Percentiles rank a stretch among this genome's conserved stretches.
Conservation (phyloP, 2,888 invertebrate genomes). For the Minunthozetes semirufus region DNA sequence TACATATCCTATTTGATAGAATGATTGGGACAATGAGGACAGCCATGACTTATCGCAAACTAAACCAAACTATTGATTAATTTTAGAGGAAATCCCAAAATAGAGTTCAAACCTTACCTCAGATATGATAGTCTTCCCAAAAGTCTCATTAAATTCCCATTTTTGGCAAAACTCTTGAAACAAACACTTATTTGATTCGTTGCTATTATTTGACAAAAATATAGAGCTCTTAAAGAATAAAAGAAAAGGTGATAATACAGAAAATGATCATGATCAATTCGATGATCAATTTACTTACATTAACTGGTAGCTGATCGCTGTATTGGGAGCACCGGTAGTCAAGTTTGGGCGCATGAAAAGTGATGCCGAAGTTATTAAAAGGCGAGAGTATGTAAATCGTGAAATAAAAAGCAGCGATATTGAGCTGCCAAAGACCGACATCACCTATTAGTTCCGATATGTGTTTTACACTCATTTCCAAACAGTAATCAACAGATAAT, state of each 20-base stretch:
- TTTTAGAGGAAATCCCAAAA: neutral
- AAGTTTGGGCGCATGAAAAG: conserved; percentile 34
- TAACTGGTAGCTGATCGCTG: neutral
- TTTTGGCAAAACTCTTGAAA: neutral
- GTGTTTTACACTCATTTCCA: conserved; percentile 1
- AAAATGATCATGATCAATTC: too few species aligned
- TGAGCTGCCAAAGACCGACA: conserved; percentile 27
- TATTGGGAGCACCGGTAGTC: conserved; percentile 24
- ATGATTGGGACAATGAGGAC: conserved; percentile 33
- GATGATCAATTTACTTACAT: too few species aligned
- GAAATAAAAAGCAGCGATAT: conserved; percentile 16
- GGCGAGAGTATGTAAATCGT: conserved; percentile 19
- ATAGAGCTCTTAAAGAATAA: too few species aligned
- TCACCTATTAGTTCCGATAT: conserved; percentile 30
- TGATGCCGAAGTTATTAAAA: conserved; percentile 26
- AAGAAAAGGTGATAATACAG: too few species aligned
- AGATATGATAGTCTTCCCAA: conserved; percentile 20
- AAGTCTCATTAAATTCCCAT: conserved; percentile 21
- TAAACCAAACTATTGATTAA: conserved; percentile 29
- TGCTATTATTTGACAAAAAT: too few species aligned
- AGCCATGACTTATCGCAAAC: conserved; percentile 31
- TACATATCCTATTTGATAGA: conserved; percentile 32
- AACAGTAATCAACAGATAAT: too few species aligned
- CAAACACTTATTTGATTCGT: too few species aligned
- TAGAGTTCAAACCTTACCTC: neutral